A percentile compares a stretch with the other conserved stretches of the same genome.
Evolutionary conservation across 2,113 vertebrate species (phyloP).

Genomic region (Cromileptes altivelis): DNA sequence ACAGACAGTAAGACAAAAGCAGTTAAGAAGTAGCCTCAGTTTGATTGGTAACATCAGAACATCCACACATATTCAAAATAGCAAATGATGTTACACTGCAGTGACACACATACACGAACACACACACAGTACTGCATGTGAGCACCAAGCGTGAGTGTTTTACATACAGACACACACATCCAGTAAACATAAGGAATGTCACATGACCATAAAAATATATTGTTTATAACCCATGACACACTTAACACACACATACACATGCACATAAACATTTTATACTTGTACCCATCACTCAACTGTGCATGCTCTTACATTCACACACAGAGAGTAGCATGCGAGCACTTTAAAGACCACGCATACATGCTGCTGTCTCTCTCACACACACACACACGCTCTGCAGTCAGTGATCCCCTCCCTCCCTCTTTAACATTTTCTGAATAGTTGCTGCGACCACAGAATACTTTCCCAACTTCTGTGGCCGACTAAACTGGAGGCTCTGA

Average conservation of each 20-base stretch:
- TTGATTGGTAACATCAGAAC: too few relatives aligned
- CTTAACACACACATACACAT: background rate
- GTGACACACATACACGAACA: too few relatives aligned
- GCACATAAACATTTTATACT: background rate
- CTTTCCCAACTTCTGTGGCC: constrained; percentile 84
- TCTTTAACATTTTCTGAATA: constrained; percentile 86
- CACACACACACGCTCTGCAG: constrained; percentile 32
- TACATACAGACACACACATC: background rate
- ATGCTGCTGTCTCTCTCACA: constrained; percentile 31
- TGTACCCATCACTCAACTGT: background rate
- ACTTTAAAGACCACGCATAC: constrained; percentile 18
- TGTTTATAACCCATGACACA: background rate
- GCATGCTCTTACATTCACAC: background rate
- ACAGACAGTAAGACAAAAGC: too few relatives aligned
- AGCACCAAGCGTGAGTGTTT: too few relatives aligned
- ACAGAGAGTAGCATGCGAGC: constrained; percentile 12
- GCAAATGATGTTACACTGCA: too few relatives aligned
- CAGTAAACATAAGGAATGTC: background rate
- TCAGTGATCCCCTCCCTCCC: constrained; percentile 74
- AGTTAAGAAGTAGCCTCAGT: too few relatives aligned
- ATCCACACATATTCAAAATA: too few relatives aligned
- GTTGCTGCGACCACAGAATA: constrained; percentile 83
- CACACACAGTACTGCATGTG: too few relatives aligned
- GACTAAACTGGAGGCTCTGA: constrained; percentile 74
- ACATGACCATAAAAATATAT: background rate